Percentiles rank a stretch among this genome's conserved stretches.
Evolutionary conservation across 2,113 vertebrate genomes (phyloP).

Genomic region (Pogonocichla stellata): DNA sequence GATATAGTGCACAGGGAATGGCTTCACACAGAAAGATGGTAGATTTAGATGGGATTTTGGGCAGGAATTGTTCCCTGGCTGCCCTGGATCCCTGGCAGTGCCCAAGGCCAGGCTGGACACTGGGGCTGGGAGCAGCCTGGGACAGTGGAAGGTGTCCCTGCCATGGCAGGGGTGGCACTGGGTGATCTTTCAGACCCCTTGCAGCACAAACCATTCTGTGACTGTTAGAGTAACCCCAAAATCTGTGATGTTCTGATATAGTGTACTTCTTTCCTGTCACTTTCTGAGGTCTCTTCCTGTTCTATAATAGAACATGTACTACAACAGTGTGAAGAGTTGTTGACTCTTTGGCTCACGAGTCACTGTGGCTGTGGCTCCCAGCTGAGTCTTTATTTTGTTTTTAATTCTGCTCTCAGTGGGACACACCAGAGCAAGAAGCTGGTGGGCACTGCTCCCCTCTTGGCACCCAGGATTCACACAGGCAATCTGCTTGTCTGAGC

Average conservation of each 20-base stretch:
- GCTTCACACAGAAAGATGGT: rapidly evolving
- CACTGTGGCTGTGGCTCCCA: not conserved
- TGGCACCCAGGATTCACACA: not conserved
- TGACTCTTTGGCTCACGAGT: not conserved
- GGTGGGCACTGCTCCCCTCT: not conserved
- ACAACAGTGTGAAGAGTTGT: rapidly evolving
- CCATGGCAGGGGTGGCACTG: no score
- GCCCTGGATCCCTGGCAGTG: not conserved
- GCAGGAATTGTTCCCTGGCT: not conserved
- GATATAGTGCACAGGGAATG: not conserved
- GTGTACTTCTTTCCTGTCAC: not conserved
- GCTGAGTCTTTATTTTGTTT: not conserved
- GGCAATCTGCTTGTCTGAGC: not conserved
- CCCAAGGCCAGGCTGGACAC: not conserved
- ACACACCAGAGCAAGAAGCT: rapidly evolving
- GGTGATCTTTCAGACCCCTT: rapidly evolving
- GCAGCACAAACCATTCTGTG: not conserved
- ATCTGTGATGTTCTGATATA: not conserved
- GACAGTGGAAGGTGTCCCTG: not conserved
- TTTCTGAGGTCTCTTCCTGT: not conserved
- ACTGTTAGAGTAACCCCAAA: not conserved
- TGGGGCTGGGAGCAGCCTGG: not conserved
- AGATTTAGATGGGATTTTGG: rapidly evolving
- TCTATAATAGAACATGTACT: rapidly evolving
- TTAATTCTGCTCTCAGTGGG: not conserved